phyloP scores from a whole-genome alignment of 2,113 vertebrate species.

The Prinia subflava region DNA sequence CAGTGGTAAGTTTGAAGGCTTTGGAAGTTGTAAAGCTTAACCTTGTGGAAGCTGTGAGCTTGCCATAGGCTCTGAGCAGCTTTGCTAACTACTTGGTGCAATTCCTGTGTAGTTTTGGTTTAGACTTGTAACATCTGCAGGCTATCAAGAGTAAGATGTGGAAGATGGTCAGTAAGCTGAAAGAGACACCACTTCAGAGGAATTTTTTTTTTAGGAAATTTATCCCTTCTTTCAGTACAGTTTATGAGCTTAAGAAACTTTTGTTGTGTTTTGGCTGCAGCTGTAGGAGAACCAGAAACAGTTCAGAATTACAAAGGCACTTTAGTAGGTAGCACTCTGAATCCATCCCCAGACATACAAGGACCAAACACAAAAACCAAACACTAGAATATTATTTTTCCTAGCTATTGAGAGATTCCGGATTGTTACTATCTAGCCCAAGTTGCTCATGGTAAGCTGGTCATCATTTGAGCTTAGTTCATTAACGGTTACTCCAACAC shows the following conservation, averaged over 20 bases:
- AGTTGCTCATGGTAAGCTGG: background rate
- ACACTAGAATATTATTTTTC: background rate
- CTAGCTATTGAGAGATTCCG: background rate
- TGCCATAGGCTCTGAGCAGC: background rate
- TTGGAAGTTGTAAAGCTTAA: background rate
- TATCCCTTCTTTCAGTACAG: background rate
- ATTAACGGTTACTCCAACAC: background rate
- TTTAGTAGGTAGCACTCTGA: background rate
- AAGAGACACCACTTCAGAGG: background rate
- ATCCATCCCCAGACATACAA: background rate
- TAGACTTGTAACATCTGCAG: background rate
- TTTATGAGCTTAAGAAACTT: background rate
- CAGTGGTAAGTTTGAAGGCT: background rate
- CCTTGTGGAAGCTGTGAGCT: background rate
- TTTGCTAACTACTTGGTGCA: background rate
- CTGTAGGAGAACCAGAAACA: background rate
- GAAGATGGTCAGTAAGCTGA: background rate
- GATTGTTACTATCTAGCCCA: background rate
- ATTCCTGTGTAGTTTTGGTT: background rate
- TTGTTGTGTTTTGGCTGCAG: background rate
- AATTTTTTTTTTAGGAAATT: background rate
- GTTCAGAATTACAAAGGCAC: background rate
- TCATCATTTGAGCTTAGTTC: background rate
- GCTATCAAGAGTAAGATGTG: background rate
- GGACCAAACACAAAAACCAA: background rate